Base-by-base conservation (phyloP, 2,797 vertebrate species). In the Manis javanica region DNA sequence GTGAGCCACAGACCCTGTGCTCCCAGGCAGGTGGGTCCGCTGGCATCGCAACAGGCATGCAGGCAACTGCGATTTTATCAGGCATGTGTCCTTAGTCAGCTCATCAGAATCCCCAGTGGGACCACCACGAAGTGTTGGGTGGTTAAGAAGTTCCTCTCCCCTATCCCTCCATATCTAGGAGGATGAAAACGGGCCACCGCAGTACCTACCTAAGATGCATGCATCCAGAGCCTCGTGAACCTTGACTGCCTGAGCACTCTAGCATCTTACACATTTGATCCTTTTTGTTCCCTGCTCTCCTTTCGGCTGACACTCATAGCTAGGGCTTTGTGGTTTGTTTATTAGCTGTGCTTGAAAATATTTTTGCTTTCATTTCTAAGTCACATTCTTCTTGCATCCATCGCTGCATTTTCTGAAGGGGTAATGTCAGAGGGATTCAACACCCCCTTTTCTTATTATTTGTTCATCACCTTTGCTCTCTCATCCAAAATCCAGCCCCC, bases 401-500 rank as follows among this genome's bases (percentile, higher is more conserved):
- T 42, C 7, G 31, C 88, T 91, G 51, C 57, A 39, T 86, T 95
- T 96, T 93, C 95, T 16, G 5, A 95, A 95, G 79, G 29, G 37
- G 46, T 95, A 95, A 69, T 61, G 19, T 91, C 92, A 92, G 88
- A 77, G 78, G 96, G 96, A 97, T 96, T 82, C 68, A 89, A 96
- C 71, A 97, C 95, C 63, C 13, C 34, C 59, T 95, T 75, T 94
- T 81, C 75, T 97, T 91, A 69, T 95, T 53, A 39, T 94, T 95
- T 87, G 39, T 93, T 90, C 79, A 39, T 89, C 31, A 10, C 39
- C 55, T 46, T 74, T 97, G 95, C 96, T 91, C 72, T 39, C 88
- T 97, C 97, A 97, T 98, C 96, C 96, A 84, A 96, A 97, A 55
- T 71, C 57, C 57, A 61, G 23, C 0, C 21, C 51, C 29, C 5